phyloP scores from a whole-genome alignment of 1,140 invertebrate genomes.

The Solenopsis invicta region DNA sequence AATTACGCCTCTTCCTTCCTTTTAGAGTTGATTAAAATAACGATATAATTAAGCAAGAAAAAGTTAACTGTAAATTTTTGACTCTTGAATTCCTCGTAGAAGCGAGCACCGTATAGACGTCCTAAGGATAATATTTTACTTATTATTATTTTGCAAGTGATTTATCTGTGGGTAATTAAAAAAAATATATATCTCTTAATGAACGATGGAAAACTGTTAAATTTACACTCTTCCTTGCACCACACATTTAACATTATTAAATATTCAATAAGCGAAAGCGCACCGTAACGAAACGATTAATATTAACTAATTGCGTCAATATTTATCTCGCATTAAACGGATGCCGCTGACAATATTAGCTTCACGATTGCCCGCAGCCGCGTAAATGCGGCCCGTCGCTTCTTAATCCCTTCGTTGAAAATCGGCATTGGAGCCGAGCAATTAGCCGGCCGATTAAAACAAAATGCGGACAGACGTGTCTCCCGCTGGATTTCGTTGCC shows the following conservation, averaged over 20 bases:
- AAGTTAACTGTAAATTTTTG: background rate
- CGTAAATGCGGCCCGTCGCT: background rate
- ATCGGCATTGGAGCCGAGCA: background rate
- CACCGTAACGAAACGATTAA: conserved; percentile 26
- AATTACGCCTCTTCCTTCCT: background rate
- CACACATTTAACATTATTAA: background rate
- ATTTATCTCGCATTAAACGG: conserved; percentile 30
- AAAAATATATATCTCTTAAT: background rate
- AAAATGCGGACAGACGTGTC: background rate
- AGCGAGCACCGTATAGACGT: background rate
- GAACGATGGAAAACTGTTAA: background rate
- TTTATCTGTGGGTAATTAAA: background rate
- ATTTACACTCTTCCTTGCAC: background rate
- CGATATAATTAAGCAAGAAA: background rate
- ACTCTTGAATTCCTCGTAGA: background rate
- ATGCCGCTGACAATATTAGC: conserved; percentile 16
- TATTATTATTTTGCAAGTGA: background rate
- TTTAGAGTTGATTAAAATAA: background rate
- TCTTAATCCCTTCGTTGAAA: conserved; percentile 22
- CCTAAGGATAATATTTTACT: background rate
- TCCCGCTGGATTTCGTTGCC: background rate
- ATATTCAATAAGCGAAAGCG: conserved; percentile 49
- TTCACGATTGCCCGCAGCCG: background rate
- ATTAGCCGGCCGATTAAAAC: conserved; percentile 3
- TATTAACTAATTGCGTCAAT: conserved; percentile 46